These are phyloP conservation scores for Cephalophus harveyi DNA, from an alignment of 2,113 vertebrate species.

Conservation along the genomic window DNA sequence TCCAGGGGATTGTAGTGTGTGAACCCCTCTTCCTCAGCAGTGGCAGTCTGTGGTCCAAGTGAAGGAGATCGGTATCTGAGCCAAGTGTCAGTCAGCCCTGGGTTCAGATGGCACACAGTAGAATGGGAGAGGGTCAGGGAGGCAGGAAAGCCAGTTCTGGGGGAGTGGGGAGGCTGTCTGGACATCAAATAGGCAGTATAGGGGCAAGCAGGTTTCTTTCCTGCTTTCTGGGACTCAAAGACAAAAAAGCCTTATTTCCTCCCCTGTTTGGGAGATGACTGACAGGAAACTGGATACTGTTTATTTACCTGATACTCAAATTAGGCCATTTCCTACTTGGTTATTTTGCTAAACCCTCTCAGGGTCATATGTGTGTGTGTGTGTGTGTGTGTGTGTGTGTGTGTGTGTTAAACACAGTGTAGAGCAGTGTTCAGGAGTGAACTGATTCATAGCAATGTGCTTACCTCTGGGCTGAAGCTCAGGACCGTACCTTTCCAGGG, in stretches of 20 bases:
- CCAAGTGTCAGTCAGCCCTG: background rate
- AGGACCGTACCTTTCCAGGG: background rate
- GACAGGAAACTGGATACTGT: background rate
- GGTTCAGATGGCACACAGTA: slow-evolving; percentile 1
- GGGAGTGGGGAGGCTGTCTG: background rate
- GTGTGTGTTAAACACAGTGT: background rate
- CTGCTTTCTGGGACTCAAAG: background rate
- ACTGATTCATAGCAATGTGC: background rate
- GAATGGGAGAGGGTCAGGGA: background rate
- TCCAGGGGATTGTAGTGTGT: background rate
- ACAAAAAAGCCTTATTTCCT: background rate
- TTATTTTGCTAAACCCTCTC: slow-evolving; percentile 11
- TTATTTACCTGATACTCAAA: slow-evolving; percentile 28
- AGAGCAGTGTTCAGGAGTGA: background rate
- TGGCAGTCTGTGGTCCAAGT: background rate
- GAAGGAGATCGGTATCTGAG: background rate
- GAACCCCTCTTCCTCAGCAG: slow-evolving; percentile 1
- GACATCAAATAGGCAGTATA: background rate
- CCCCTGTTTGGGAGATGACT: background rate
- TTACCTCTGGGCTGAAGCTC: background rate
- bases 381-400: background rate
- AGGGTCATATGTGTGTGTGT: background rate
- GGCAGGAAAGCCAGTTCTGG: background rate
- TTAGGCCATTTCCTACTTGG: background rate
- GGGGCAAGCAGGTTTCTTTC: background rate